Percentiles rank a stretch among this genome's conserved stretches.
Evolutionary conservation across 2,113 vertebrate species (phyloP).

Genomic region (Emydocephalus ijimae): DNA sequence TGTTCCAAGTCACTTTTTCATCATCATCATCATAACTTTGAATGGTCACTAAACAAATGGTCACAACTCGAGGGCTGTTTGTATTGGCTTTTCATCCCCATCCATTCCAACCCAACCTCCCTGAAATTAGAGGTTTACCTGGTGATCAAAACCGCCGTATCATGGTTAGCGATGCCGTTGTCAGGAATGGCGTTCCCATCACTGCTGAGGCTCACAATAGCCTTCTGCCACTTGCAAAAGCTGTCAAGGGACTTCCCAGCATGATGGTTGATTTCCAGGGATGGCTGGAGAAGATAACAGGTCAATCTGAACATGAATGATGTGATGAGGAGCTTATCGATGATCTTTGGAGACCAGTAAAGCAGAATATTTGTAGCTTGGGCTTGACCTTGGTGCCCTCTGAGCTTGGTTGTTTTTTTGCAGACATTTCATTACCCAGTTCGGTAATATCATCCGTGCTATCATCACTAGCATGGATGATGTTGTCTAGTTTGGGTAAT

Average conservation of each 20-base stretch:
- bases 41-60: neutral
- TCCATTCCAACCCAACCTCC: neutral
- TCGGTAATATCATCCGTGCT: neutral
- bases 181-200: slow-evolving; percentile 94
- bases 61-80: neutral
- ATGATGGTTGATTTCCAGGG: slow-evolving; percentile 93
- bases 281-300: slow-evolving; percentile 74
- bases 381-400: neutral
- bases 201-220: slow-evolving; percentile 88
- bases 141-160: slow-evolving; percentile 95
- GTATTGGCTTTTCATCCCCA: neutral
- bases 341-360: neutral
- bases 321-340: neutral
- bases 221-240: slow-evolving; percentile 99
- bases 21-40: neutral
- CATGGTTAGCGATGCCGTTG: slow-evolving; percentile 94
- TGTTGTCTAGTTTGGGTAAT: neutral
- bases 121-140: slow-evolving; percentile 70
- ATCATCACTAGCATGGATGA: neutral
- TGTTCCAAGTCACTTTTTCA: neutral
- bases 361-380: neutral
- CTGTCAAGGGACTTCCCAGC: slow-evolving; percentile 97
- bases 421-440: too few species aligned
- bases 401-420: too few species aligned
- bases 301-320: neutral